These are phyloP conservation scores for Diplosoma virens DNA, from an alignment of 23 tunicate species.

Conservation along the genomic window DNA sequence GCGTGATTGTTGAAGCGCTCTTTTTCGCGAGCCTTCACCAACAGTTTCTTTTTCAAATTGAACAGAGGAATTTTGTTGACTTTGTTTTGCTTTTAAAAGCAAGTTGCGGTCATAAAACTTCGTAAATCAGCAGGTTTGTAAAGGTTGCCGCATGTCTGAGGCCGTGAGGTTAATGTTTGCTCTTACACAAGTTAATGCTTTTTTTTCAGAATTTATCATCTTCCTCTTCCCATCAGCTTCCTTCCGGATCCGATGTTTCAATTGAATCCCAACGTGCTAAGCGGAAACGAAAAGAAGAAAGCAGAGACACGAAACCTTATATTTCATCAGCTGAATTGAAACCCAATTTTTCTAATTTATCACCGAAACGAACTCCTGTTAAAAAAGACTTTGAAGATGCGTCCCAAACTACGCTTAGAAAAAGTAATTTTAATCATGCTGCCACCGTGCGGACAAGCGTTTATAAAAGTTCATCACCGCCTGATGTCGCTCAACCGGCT, in stretches of 20 bases:
- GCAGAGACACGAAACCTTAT: not conserved
- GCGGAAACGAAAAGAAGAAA: not conserved
- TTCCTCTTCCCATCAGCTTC: not conserved
- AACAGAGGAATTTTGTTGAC: too few species aligned
- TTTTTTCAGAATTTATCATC: constrained; percentile 1
- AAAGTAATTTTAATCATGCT: not conserved
- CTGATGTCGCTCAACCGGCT: not conserved
- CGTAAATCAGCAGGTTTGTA: too few species aligned
- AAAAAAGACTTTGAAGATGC: not conserved
- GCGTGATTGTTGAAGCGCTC: too few species aligned
- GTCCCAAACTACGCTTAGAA: not conserved
- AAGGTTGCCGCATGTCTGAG: too few species aligned
- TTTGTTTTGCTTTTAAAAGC: too few species aligned
- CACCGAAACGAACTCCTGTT: not conserved
- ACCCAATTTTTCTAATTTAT: too few species aligned
- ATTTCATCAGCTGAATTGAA: too few species aligned
- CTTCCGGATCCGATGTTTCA: not conserved
- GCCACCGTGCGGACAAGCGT: not conserved
- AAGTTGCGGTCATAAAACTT: too few species aligned
- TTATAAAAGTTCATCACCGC: not conserved
- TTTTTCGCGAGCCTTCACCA: too few species aligned
- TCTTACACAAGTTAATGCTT: not conserved
- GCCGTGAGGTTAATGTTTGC: too few species aligned
- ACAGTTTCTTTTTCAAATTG: too few species aligned
- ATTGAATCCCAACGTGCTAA: too few species aligned